Base-by-base conservation (phyloP, 1,140 invertebrate genomes). In the Epicauta chinensis region DNA sequence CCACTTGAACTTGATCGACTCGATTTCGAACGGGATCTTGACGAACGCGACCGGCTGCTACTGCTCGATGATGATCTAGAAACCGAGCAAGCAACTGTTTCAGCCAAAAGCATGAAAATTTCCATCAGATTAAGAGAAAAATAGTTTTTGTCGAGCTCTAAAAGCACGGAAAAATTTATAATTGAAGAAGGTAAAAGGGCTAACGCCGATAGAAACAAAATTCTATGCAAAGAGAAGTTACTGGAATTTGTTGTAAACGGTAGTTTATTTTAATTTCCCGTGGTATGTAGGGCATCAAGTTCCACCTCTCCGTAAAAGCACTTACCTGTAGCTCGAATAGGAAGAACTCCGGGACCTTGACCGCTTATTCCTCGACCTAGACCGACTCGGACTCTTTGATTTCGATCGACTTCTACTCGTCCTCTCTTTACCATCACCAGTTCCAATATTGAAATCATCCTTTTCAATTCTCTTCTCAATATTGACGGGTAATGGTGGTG, bases 1-100 rank as follows among this genome's bases (percentile, higher is more conserved):
- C 70, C 64, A n/a, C 73, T 70, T 12, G 77, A 76, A 46, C 73
- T 72, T 6, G 77, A 78, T 38, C 64, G 71, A 61, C 71, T 75
- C 13, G 53, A 55, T 17, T 73, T 68, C n/a, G 76, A 77, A 16
- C 67, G 54, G 6, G 75, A 74, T 44, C 73, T 70, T 4, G 71
- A 68, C 10, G 60, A 70, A 16, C 60, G 16, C 37, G 63, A 65
- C 11, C 46, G 34, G 23, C 53, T 53, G 36, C 59, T 58, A 35
- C 51, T 74, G 64, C 52, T 75, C 40, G 73, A 65, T 43, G 73
- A 75, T 32, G 73, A 75, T 12, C 69, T 70, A 16, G 3, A 43
- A 23, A 41, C 2, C 39, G 29, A 16, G n/a, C n/a, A n/a, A n/a
- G n/a, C n/a, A n/a, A n/a, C n/a, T n/a, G n/a, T n/a, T n/a, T n/a